Conservation (phyloP, 2,113 vertebrate species). For the Rhea pennata region DNA sequence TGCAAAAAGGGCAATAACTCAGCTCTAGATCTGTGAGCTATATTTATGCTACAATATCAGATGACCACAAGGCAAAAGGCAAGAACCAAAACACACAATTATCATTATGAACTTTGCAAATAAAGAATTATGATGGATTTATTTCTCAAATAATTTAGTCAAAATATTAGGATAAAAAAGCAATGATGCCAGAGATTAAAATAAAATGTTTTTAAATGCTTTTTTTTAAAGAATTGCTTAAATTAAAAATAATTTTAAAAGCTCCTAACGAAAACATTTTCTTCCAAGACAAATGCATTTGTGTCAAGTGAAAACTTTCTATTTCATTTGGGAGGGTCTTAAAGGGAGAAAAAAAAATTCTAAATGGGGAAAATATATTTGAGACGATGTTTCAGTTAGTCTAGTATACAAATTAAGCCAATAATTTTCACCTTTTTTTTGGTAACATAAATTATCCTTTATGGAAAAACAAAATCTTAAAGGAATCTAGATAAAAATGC, state of each 20-base stretch:
- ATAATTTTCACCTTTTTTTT: fast-evolving
- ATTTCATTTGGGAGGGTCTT: background rate
- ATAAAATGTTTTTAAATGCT: background rate
- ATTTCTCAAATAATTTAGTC: background rate
- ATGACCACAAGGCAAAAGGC: background rate
- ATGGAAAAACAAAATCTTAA: background rate
- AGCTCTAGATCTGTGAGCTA: background rate
- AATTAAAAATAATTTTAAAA: background rate
- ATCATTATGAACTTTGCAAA: background rate
- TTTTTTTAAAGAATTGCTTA: background rate
- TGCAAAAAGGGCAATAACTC: background rate
- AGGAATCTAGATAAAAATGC: background rate
- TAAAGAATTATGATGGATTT: background rate
- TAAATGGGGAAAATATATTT: too few species aligned
- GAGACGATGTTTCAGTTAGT: background rate
- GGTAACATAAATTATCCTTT: too few species aligned
- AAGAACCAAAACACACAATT: background rate
- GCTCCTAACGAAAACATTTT: background rate
- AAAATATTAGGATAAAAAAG: background rate
- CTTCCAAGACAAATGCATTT: background rate
- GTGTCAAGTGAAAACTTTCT: background rate
- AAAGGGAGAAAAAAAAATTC: background rate
- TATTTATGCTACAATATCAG: background rate
- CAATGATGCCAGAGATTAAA: background rate
- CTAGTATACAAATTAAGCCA: too few species aligned